Base-by-base conservation (phyloP, 2,797 vertebrate genomes). In the Acrossocheilus fasciatus region DNA sequence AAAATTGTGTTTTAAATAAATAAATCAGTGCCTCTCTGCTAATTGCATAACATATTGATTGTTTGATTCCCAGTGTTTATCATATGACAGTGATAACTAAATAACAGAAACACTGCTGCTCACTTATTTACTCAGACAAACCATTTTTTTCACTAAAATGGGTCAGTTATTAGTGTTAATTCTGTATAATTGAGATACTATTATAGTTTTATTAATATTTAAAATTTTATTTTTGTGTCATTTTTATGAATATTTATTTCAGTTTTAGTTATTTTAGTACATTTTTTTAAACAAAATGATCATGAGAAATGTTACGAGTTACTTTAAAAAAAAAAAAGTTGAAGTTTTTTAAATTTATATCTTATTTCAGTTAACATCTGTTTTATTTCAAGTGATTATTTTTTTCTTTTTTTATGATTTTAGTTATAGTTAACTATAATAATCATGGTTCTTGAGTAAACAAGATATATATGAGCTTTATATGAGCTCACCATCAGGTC, bases 11-110 rank as follows among this genome's bases (percentile, higher is more conserved):
- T 15, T 34, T 34, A 36, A 72, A 26, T 11, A 5, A 62, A 59
- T 23, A 39, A 39, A 69, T 36, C 11, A 4, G 18, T 70, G 41
- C 6, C 41, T 7, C 23, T 14, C 41, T 72, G 47, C n/a, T 12
- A 20, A 36, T 45, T 45, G 23, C n/a, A 64, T n/a, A 79, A 30
- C 14, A 17, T 30, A 52, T 7, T 18, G 15, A 54, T 57, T 54
- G 30, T 8, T 54, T 54, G 52, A 36, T 36, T 68, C 30, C 64
- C 64, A 59, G 54, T 59, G 54, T 9, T 57, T 18, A 41, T 77
- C 88, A 94, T 94, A 94, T 95, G 95, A 90, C 91, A 88, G 41
- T 87, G 45, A 88, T 95, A 94, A 95, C 93, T 93, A 92, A 93
- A 93, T 95, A 94, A 94, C 88, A 76, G 34, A 57, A 7, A 59